phyloP scores from a whole-genome alignment of 2,797 vertebrate genomes.

The Spinus olivaceus region DNA sequence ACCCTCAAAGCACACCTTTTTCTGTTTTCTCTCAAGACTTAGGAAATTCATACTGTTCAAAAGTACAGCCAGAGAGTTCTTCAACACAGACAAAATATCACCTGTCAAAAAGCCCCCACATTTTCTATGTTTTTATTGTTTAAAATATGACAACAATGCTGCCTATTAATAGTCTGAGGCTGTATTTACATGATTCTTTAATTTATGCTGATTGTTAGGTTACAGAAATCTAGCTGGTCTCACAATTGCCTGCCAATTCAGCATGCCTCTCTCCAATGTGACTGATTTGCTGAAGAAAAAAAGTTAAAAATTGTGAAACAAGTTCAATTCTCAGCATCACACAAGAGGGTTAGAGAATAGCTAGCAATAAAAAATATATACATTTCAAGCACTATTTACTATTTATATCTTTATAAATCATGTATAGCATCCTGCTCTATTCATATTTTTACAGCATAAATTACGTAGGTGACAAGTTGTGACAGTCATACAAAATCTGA shows the following conservation, averaged over 20 bases:
- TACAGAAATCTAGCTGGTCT: neutral
- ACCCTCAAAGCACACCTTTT: neutral
- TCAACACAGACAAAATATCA: neutral
- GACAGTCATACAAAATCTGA: conserved; percentile 56
- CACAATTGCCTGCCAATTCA: neutral
- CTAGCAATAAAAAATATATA: conserved; percentile 25
- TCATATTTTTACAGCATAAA: conserved; percentile 63
- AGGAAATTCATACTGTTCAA: neutral
- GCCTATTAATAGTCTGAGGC: neutral
- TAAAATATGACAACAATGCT: neutral
- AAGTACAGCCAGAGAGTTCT: neutral
- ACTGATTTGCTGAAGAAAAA: neutral
- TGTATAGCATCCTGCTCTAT: conserved; percentile 30
- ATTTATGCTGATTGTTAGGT: neutral
- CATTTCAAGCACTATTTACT: conserved; percentile 51
- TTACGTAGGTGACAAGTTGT: conserved; percentile 52
- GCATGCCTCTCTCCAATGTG: neutral
- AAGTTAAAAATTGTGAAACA: neutral
- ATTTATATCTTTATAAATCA: conserved; percentile 65
- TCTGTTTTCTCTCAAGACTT: neutral
- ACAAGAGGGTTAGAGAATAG: neutral
- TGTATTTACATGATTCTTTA: neutral
- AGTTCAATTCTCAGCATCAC: neutral
- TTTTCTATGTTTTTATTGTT: neutral
- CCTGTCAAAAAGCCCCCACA: neutral